Conservation (phyloP, 2,888 invertebrate genomes). For the Chaetogeoica ovagalla region DNA sequence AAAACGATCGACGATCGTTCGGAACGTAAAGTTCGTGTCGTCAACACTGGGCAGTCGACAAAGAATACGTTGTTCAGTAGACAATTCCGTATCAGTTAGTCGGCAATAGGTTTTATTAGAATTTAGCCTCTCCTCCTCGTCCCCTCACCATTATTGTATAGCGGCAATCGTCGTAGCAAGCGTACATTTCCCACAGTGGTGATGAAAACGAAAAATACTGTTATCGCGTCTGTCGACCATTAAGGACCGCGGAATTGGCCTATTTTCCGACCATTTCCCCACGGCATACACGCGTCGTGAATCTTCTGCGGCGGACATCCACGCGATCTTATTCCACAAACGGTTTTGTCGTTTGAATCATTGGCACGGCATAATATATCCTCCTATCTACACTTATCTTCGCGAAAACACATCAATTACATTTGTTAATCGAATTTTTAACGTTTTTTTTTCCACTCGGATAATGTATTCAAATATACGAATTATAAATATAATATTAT, state of each 20-base stretch:
- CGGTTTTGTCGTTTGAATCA: slow-evolving; percentile 17
- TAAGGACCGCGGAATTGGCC: slow-evolving; percentile 39
- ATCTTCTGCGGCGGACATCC: slow-evolving; percentile 37
- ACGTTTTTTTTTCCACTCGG: too few relatives aligned
- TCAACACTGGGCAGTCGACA: neutral
- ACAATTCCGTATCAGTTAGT: neutral
- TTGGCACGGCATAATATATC: neutral
- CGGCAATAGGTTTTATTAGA: slow-evolving; percentile 14
- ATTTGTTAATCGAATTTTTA: slow-evolving; percentile 27
- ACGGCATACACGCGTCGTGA: slow-evolving; percentile 4
- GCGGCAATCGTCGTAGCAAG: slow-evolving; percentile 4
- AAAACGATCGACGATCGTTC: too few relatives aligned
- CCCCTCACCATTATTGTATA: too few relatives aligned
- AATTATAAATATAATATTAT: too few relatives aligned
- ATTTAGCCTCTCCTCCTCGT: neutral
- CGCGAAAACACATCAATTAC: slow-evolving; percentile 7
- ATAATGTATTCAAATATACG: too few relatives aligned
- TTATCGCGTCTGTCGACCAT: slow-evolving; percentile 41
- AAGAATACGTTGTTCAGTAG: neutral
- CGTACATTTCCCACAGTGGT: slow-evolving; percentile 7
- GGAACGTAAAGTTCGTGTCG: neutral
- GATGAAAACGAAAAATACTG: slow-evolving; percentile 44
- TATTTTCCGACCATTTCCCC: slow-evolving; percentile 19
- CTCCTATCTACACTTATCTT: neutral
- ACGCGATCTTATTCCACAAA: slow-evolving; percentile 21